Conservation (phyloP, 2,113 vertebrate species). For the Malurus cyaneus region DNA sequence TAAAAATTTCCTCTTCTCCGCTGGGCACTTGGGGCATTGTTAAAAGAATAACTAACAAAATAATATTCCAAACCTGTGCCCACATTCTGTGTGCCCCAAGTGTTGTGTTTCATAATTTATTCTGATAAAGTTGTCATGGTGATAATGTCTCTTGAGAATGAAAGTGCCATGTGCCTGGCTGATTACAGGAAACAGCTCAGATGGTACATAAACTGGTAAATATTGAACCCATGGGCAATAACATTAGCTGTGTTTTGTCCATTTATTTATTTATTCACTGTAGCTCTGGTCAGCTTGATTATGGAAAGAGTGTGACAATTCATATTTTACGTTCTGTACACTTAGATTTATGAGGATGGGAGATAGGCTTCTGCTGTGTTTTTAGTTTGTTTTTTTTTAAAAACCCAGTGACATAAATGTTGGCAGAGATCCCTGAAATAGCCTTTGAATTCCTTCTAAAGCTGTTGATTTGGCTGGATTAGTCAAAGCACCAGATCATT, state of each 20-base stretch:
- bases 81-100: conserved; percentile 64
- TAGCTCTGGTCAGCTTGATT: conserved; percentile 28
- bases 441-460: conserved; percentile 69
- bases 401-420: conserved; percentile 54
- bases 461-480: conserved; percentile 75
- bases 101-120: conserved; percentile 74
- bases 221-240: conserved; percentile 73
- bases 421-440: conserved; percentile 64
- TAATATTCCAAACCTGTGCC: conserved; percentile 59
- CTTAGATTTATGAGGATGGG: conserved; percentile 27
- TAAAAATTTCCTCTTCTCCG: conserved; percentile 43
- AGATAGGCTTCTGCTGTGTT: neutral
- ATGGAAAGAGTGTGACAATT: conserved; percentile 24
- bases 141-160: conserved; percentile 73
- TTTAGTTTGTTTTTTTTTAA: neutral
- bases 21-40: conserved; percentile 17
- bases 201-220: conserved; percentile 76
- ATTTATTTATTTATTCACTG: conserved; percentile 52
- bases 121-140: conserved; percentile 85
- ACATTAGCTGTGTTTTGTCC: conserved; percentile 38
- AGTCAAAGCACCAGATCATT: conserved; percentile 74
- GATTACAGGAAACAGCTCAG: conserved; percentile 78
- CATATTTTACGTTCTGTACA: conserved; percentile 1
- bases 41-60: conserved; percentile 65
- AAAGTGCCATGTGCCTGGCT: conserved; percentile 73